Percentiles rank a stretch among this genome's conserved stretches.
Conservation (phyloP, 2,113 vertebrate species). For the Silurus glanis region DNA sequence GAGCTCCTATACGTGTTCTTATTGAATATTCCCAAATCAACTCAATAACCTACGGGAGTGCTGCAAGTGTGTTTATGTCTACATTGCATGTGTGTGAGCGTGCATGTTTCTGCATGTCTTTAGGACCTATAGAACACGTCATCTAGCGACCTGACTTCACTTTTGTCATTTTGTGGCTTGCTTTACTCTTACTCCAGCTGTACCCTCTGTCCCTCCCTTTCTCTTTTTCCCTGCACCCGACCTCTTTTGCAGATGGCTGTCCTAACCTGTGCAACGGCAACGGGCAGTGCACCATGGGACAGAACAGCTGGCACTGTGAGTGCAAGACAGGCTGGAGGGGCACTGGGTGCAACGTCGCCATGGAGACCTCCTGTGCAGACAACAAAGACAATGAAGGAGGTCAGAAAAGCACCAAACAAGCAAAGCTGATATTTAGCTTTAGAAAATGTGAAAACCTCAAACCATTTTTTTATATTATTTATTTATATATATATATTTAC, state of each 20-base stretch:
- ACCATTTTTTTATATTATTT: background rate
- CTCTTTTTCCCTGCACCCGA: slow-evolving; percentile 45
- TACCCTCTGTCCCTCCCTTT: background rate
- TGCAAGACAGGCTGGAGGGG: slow-evolving; percentile 99
- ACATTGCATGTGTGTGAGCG: slow-evolving; percentile 39
- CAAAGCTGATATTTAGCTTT: background rate
- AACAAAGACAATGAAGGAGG: slow-evolving; percentile 99
- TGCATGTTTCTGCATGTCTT: slow-evolving; percentile 46
- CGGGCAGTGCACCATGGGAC: slow-evolving; percentile 95
- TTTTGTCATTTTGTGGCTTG: background rate
- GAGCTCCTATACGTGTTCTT: slow-evolving; percentile 62
- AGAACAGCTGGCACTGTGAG: slow-evolving; percentile 99
- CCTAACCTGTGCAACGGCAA: slow-evolving; percentile 97
- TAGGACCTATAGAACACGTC: slow-evolving; percentile 45
- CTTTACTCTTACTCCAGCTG: background rate
- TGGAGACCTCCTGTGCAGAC: slow-evolving; percentile 98
- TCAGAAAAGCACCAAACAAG: slow-evolving; percentile 65
- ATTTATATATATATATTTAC: no score
- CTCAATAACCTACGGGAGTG: slow-evolving; percentile 56
- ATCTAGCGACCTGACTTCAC: slow-evolving; percentile 14
- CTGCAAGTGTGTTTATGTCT: slow-evolving; percentile 38
- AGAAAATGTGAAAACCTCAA: background rate
- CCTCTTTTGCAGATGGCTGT: slow-evolving; percentile 88
- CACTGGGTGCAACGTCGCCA: slow-evolving; percentile 94
- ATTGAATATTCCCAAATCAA: slow-evolving; percentile 59